These are phyloP conservation scores for Eospalax fontanierii DNA, from an alignment of 2,797 vertebrate species.

Conservation along the genomic window DNA sequence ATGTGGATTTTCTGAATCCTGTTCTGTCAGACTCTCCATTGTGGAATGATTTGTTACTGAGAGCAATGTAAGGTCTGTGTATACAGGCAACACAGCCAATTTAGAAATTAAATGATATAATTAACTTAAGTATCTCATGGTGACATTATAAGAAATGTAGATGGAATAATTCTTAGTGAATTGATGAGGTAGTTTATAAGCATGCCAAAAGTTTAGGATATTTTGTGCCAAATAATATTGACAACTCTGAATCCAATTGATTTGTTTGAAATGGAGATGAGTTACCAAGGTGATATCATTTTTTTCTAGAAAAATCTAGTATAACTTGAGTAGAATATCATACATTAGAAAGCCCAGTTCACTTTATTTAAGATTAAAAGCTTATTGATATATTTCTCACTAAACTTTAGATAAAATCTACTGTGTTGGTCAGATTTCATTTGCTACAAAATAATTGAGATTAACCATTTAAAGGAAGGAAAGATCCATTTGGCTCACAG, in stretches of 20 bases:
- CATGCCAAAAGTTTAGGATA: background rate
- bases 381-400: constrained; percentile 32
- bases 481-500: background rate
- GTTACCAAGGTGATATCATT: background rate
- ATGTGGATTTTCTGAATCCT: background rate
- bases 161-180: background rate
- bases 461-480: background rate
- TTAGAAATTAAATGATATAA: constrained; percentile 34
- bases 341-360: constrained; percentile 20
- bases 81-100: background rate
- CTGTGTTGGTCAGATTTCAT: background rate
- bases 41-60: background rate
- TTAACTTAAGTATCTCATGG: background rate
- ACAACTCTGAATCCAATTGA: background rate
- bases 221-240: constrained; percentile 12
- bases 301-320: constrained; percentile 12
- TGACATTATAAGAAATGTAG: background rate
- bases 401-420: background rate
- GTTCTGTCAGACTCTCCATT: background rate
- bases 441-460: background rate
- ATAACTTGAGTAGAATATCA: background rate
- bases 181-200: background rate
- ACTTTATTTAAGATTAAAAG: constrained; percentile 42
- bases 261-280: constrained; percentile 21
- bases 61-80: background rate